Evolutionary conservation across 1,140 invertebrate species (phyloP), one percentile per base, ranked within the genome.

Genomic region (Drosophila repleta): DNA sequence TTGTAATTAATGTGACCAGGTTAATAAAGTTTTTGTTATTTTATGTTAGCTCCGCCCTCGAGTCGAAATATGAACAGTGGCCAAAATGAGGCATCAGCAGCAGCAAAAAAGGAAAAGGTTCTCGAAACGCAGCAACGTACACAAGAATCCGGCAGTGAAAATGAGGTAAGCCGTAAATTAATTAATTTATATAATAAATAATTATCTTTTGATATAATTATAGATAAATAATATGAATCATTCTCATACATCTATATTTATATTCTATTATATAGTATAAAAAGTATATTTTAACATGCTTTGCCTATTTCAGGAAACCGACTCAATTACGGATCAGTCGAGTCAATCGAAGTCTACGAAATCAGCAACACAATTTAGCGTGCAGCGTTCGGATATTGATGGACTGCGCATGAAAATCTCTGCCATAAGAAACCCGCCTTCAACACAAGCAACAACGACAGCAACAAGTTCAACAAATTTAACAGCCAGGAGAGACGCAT

Each of bases 331-430:
- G 68, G 89, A 88, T 74, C 88, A 90, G 56, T 90, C 88, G 49
- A 90, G 85, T 70, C 80, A 82, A 56, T 79, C 81, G 61, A 87
- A 85, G 78, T 85, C 81, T 46, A 82, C 75, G 43, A 87, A 88
- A 74, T 88, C 82, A 70, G 80, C 90, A 74, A 91, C 90, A 58
- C 90, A 91, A 73, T 91, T 91, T 29, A 91, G 90, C 67, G 90
- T 91, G 55, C 90, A 91, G 68, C 85, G 90, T 77, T 87, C 90
- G 49, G 90, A 91, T 58, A 79, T 76, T 26, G 90, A 78, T 76
- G 90, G 90, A 46, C 67, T 91, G 45, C 90, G 90, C 51, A 91
- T 91, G 90, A 91, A 76, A 90, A 91, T 91, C 63, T 91, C 90
- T 24, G 90, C 90, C 51, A 91, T 91, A 60, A 79, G 90, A 46